Evolutionary conservation across 2,888 invertebrate genomes (phyloP), one percentile per base, ranked within the genome.

Genomic region (Falcaria lacertinaria): DNA sequence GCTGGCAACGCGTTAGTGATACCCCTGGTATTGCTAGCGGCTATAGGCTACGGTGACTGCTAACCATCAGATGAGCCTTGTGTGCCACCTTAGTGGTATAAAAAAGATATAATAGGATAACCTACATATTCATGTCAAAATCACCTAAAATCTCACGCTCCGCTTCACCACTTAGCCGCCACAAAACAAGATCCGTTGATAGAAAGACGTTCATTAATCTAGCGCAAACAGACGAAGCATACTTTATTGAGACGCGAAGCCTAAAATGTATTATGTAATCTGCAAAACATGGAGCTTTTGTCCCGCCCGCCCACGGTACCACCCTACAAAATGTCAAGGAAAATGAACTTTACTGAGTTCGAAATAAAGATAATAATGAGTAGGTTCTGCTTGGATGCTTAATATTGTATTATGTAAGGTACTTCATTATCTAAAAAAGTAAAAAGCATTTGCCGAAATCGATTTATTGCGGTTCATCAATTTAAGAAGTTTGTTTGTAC

Each of bases 221-320:
- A 11, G 11, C 19, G 19, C 28, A 28, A 28, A 11, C 11, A 28
- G 11, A 28, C 3, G 6, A 11, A 28, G 11, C 0, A 28, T 28
- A 28, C 11, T 28, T 28, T 28, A 28, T 28, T 11, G 28, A 28
- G 28, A 1, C 11, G 6, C 28, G 19, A 19, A 19, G 19, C 35
- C 19, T 35, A 35, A 35, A 35, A 35, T 7, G 22, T 25, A 22
- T 37, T 37, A 15, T 8, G 15, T 37, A 37, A 37, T 37, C 37
- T 11, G 37, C 15, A 37, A 37, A 37, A 37, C 37, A 37, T 22
- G 13, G 28, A 8, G 22, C 22, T 22, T 19, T 19, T 19, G 19
- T 36, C 6, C 35, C 8, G 2, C 7, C 4, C 34, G 15, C 22
- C 15, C 37, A 11, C 4, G 14, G 11, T 7, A 22, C 19, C 13